Evolutionary conservation across 2,797 vertebrate genomes (phyloP), one percentile per base, ranked within the genome.

Genomic region (Nothura maculosa): DNA sequence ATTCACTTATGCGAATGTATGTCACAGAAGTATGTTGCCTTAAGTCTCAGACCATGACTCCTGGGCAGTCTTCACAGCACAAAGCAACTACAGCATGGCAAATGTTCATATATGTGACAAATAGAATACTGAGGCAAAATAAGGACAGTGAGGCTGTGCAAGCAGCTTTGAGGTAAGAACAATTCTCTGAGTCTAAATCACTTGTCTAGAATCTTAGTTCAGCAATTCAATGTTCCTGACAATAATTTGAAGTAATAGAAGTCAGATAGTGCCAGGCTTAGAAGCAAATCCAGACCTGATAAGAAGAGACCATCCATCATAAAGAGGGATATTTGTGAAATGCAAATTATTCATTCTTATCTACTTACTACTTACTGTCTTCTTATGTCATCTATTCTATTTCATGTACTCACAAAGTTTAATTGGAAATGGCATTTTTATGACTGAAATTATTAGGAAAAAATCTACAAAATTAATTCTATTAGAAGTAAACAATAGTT

Each of bases 351-450:
- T 95, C 57, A 52, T 32, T 85, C 34, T 81, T 91, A 94, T 79
- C 63, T 86, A 48, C 60, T 91, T 91, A n/a, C 9, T 73, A 25
- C 68, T 92, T 79, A 50, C 85, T 91, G 32, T 77, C 60, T 66
- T 84, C 67, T 86, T 63, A 87, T 82, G 86, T 85, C 43, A 45
- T 91, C 69, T 91, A 48, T 81, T 94, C 38, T 86, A 75, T 70
- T 85, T 94, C n/a, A 82, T 77, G 7, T 67, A 19, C 40, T 77
- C 25, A 70, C 32, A 87, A 87, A 77, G 2, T 16, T 27, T 89
- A 89, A 92, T 30, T 81, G 40, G 68, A 93, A 92, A 89, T 75
- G 36, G 70, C 90, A 81, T 82, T 86, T 77, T 48, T 85, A 19
- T 78, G 61, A 15, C 75, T 85, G 32, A 42, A 87, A 87, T 85